Evolutionary conservation across 2,113 vertebrate genomes (phyloP), one percentile per base, ranked within the genome.

Genomic region (Anoplopoma fimbria): DNA sequence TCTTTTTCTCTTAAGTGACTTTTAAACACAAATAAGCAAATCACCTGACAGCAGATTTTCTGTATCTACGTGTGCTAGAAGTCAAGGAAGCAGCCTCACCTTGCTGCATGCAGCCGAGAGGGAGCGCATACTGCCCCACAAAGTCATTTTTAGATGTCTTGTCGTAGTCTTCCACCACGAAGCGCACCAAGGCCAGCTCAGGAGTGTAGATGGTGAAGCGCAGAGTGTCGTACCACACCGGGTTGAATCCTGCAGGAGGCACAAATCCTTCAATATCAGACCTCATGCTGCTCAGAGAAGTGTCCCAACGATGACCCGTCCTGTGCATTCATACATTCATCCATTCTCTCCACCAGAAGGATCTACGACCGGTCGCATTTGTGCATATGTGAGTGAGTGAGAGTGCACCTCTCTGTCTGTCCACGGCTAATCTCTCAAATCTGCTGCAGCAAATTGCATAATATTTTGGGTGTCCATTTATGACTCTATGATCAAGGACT

Each of bases 111-210:
- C 97, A 97, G 84, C 87, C 94, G 86, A 98, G 96, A 2, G 98
- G 96, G 15, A 99, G 85, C 0, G 97, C 96, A 77, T 96, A 99
- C 94, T 99, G 98, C 38, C 97, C 97, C 58, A 99, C 95, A 1
- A 99, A 99, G 82, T 99, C 97, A 0, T 99, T 97, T 83, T 96
- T 96, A 8, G 97, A 96, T 0, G 95, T 96, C 92, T 97, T 96
- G 89, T 98, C 96, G 0, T 99, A 98, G 92, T 99, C 98, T 78
- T 98, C 96, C 49, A 99, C 98, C 69, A 99, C 95, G 7, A 99
- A 99, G 74, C 98, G 97, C 19, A 99, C 84, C 3, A 99, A 88
- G 34, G 96, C 96, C 65, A 99, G 93, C 62, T 99, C 97, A 0
- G 98, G 98, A 4, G 96, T 93, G 0, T 95, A 95, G 53, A 99